Evolutionary conservation across 2,888 invertebrate genomes (phyloP), one percentile per base, ranked within the genome.

Genomic region (Eupelmus urozonus): DNA sequence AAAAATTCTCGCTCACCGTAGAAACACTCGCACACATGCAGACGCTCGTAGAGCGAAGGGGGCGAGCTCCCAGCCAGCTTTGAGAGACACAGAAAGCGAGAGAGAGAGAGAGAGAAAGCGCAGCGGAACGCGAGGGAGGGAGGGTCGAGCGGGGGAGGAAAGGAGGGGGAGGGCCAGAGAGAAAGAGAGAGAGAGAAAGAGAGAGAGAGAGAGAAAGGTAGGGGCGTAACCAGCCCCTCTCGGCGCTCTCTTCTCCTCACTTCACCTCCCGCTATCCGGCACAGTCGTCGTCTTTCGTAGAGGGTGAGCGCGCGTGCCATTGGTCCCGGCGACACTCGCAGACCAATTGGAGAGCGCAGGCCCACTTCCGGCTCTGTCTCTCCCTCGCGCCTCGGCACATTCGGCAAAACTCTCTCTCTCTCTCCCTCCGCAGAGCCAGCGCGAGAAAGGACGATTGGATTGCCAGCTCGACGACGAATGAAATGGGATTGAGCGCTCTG

Each of bases 261-360:
- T 67, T 76, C 67, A 65, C 87, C 85, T 83, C 84, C 84, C 83
- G 85, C 81, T 80, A 34, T 34, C 81, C 49, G 11, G 81, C 67
- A 57, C 66, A 75, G 75, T 53, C 65, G 60, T n/a, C n/a, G n/a
- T n/a, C n/a, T n/a, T n/a, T n/a, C n/a, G n/a, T n/a, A n/a, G n/a
- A n/a, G n/a, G n/a, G n/a, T n/a, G 66, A 53, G 82, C 84, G 84
- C 42, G 57, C 59, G 85, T 88, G 86, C 88, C 87, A 89, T 89
- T 89, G 89, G 89, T 85, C 85, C 85, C 82, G 79, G 84, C 87
- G 88, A 88, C 88, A 89, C 84, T 88, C 89, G 85, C 85, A 88
- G 87, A 87, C 87, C 89, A 86, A 89, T 87, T 87, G 87, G 85
- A 85, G 85, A 84, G 85, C 85, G 84, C 87, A 88, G 87, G 87